A percentile compares a stretch with the other conserved stretches of the same genome.
phyloP scores from a whole-genome alignment of 2,888 invertebrate species.

The Drosophila pegasa region DNA sequence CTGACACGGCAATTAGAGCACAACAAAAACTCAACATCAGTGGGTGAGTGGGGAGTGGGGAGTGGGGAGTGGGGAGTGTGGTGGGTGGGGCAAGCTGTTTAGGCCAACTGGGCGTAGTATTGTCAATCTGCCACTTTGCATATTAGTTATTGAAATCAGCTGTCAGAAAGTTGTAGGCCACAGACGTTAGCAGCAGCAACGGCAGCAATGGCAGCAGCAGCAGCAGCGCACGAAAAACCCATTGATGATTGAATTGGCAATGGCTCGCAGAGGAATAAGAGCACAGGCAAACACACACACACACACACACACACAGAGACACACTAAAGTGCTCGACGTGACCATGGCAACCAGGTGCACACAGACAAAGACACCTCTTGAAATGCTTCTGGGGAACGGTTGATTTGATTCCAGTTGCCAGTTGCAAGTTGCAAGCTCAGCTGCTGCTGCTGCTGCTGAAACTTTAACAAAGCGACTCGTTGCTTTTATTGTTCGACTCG shows the following conservation, averaged over 20 bases:
- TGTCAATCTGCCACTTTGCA: slow-evolving; percentile 69
- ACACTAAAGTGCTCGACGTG: slow-evolving; percentile 67
- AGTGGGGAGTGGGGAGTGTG: neutral
- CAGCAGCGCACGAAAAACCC: slow-evolving; percentile 47
- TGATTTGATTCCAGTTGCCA: slow-evolving; percentile 69
- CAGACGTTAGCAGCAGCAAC: slow-evolving; percentile 36
- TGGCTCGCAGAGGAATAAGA: slow-evolving; percentile 54
- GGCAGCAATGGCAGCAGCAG: slow-evolving; percentile 5
- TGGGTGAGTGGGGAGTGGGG: neutral
- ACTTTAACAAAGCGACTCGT: slow-evolving; percentile 72
- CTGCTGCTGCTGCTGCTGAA: slow-evolving; percentile 52
- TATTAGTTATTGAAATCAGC: slow-evolving; percentile 81
- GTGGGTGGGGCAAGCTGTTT: slow-evolving; percentile 5
- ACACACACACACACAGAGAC: neutral
- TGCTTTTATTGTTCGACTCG: slow-evolving; percentile 51
- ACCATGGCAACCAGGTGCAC: slow-evolving; percentile 66
- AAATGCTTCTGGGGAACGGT: slow-evolving; percentile 73
- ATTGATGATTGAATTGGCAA: slow-evolving; percentile 66
- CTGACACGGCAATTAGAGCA: slow-evolving; percentile 78
- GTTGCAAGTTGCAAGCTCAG: slow-evolving; percentile 59
- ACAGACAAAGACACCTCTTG: slow-evolving; percentile 60
- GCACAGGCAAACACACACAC: slow-evolving; percentile 26
- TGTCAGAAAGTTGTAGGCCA: slow-evolving; percentile 75
- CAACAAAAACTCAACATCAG: slow-evolving; percentile 52
- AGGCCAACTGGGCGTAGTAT: slow-evolving; percentile 19